Evolutionary conservation across 2,113 vertebrate species (phyloP).

Genomic region (Phylloscopus trochiloides): DNA sequence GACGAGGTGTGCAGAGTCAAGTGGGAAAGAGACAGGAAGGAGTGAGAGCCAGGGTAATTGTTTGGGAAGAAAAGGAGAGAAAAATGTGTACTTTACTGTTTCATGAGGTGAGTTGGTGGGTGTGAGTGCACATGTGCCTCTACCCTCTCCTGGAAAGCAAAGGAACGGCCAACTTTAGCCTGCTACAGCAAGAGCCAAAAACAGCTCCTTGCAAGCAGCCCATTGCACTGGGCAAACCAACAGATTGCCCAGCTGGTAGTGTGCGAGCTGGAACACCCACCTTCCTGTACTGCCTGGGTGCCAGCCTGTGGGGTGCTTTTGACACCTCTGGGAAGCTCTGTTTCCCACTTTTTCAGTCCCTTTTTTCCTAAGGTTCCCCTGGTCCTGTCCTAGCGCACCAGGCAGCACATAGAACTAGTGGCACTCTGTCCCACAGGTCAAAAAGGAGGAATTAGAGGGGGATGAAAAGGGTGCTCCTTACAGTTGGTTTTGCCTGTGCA

Average conservation of each 20-base stretch:
- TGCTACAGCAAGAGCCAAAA: neutral
- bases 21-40: neutral
- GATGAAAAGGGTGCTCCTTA: neutral
- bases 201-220: neutral
- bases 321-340: neutral
- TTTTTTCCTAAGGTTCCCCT: neutral
- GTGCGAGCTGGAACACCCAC: neutral
- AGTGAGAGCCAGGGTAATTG: neutral
- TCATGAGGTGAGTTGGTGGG: neutral
- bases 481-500: neutral
- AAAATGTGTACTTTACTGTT: neutral
- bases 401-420: accelerated
- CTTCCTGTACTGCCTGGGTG: neutral
- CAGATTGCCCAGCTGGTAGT: neutral
- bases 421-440: neutral
- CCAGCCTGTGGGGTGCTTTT: neutral
- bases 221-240: neutral
- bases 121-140: neutral
- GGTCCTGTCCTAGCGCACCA: neutral
- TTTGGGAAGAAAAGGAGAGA: neutral
- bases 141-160: neutral
- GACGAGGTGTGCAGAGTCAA: neutral
- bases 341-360: neutral
- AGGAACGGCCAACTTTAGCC: neutral
- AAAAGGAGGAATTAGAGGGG: neutral